Conservation (phyloP, 92 coral and sea anemone genomes). For the Isaurus tuberculatus region DNA sequence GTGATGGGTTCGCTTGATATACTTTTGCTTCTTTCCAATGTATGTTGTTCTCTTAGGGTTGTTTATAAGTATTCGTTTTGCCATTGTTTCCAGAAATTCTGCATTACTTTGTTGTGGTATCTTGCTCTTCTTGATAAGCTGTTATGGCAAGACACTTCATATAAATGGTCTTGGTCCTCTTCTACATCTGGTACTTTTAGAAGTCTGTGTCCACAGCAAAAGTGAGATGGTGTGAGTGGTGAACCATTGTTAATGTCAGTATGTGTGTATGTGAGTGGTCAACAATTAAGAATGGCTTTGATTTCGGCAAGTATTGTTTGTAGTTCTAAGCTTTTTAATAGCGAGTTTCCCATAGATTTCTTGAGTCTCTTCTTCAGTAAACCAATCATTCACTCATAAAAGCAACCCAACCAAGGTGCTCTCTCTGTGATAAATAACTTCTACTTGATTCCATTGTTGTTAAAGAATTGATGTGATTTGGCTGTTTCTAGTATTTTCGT, state of each 20-base stretch:
- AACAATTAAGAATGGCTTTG: conserved; percentile 36
- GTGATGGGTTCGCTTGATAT: conserved; percentile 32
- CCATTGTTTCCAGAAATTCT: conserved; percentile 36
- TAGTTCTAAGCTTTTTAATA: background rate
- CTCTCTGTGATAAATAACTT: conserved; percentile 1
- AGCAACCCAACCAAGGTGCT: background rate
- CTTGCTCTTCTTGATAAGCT: conserved; percentile 30
- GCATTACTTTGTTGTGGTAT: conserved; percentile 28
- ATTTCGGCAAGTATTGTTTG: conserved; percentile 23
- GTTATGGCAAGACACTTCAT: background rate
- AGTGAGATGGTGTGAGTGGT: conserved; percentile 6
- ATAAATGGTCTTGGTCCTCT: conserved; percentile 13
- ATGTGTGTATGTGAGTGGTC: conserved; percentile 30
- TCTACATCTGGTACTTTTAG: conserved; percentile 21
- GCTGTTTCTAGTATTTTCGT: conserved; percentile 10
- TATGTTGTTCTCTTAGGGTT: conserved; percentile 44
- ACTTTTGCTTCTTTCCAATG: background rate
- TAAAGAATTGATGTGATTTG: background rate
- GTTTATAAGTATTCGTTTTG: conserved; percentile 30
- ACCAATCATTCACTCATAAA: background rate
- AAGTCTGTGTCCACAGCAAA: conserved; percentile 42
- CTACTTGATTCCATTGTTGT: background rate
- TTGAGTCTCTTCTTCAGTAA: too few relatives aligned
- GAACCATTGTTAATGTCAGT: conserved; percentile 24
- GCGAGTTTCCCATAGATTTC: too few relatives aligned